Base-by-base conservation (phyloP, 2,113 vertebrate genomes). In the Ceyx cyanopectus region DNA sequence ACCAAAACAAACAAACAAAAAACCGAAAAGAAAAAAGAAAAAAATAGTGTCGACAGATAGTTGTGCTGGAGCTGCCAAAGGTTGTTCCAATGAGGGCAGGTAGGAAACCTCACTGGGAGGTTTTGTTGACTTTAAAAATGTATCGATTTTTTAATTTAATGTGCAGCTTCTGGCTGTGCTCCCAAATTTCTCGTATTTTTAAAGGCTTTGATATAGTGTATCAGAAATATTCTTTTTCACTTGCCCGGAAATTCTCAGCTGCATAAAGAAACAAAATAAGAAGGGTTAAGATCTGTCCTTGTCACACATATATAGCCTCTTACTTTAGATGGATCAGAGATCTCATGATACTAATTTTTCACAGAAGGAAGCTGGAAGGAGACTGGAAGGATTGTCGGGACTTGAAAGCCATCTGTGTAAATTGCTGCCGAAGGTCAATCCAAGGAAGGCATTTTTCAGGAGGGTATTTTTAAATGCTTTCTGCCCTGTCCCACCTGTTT, bases 101-200 rank as follows among this genome's bases (percentile, higher is more conserved):
- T n/a, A 45, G 20, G 30, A 34, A 89, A 18, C 18, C 23, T 87
- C 19, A 7, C 37, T 21, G 41, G 7, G 60, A 72, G 29, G 7
- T 73, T 92, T 87, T 93, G 85, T 81, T 62, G 91, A 85, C 70
- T 89, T 94, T 61, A 34, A 81, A 77, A 45, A 57, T 69, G 15
- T 76, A 93, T 93, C 3, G 26, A 48, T 85, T 87, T 82, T 61
- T 22, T 57, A 50, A 40, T 87, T 45, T 9, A 51, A 65, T 75
- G 32, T 76, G 65, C 23, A 58, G 3, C 5, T 89, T 60, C 7
- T 87, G 87, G 30, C 70, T 41, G 32, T 58, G 45, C 13, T 85
- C 32, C 50, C 6, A 1, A 4, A 62, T 89, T 72, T 63, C 40
- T 78, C 22, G 5, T 40, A 7, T 51, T 78, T 84, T 48, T 19